Conservation (phyloP, 2,888 invertebrate genomes). For the Augochlorella aurata region DNA sequence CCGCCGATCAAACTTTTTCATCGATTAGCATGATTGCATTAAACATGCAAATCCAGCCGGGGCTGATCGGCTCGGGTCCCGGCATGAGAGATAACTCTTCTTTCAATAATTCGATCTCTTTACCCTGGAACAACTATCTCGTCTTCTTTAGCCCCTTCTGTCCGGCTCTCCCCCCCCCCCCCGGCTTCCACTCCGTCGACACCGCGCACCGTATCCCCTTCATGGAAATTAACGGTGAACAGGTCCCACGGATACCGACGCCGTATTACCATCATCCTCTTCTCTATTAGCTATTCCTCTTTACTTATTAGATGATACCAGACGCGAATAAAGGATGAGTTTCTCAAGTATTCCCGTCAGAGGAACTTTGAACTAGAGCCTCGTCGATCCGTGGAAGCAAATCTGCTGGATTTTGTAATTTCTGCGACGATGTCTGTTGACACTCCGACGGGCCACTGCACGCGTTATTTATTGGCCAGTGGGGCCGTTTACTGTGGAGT, state of each 20-base stretch:
- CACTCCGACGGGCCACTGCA: no score
- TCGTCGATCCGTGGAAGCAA: background rate
- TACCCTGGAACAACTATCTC: constrained; percentile 1
- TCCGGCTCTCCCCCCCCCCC: background rate
- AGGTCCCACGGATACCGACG: constrained; percentile 3
- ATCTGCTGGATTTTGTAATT: no score
- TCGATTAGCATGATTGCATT: constrained; percentile 68
- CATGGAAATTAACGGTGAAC: constrained; percentile 20
- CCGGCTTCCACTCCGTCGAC: background rate
- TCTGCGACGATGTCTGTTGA: no score
- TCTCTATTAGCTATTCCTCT: constrained; percentile 5
- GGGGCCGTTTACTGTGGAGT: no score
- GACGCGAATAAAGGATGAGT: background rate
- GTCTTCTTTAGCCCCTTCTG: background rate
- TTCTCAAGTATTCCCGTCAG: background rate
- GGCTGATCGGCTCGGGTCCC: constrained; percentile 43
- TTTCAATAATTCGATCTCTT: constrained; percentile 45
- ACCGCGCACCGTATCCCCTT: background rate
- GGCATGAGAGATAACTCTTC: constrained; percentile 34
- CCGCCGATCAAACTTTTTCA: constrained; percentile 57
- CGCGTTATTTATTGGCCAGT: no score
- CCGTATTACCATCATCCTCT: background rate
- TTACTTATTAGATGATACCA: constrained; percentile 3
- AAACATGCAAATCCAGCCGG: constrained; percentile 61
- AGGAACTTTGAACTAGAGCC: background rate